Evolutionary conservation across 2,113 vertebrate species (phyloP), one percentile per base, ranked within the genome.

Genomic region (Indri indri): DNA sequence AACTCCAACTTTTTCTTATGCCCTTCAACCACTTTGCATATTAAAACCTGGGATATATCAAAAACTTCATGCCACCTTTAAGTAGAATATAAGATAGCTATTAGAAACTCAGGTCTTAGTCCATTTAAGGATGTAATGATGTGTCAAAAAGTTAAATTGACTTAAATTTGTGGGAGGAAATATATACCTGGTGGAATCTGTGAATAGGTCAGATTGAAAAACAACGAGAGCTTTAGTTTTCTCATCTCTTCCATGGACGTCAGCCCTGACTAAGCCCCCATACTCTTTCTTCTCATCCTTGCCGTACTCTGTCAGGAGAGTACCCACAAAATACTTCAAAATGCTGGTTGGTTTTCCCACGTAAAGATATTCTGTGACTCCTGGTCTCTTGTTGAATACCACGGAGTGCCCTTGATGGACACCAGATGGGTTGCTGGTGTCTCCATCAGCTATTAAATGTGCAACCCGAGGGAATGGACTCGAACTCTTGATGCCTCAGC

Each of bases 121-220:
- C 61, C 94, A 96, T 97, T 98, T 95, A 96, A 96, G 88, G 93
- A 95, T 95, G 97, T 97, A 97, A 96, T 92, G 94, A 96, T 90
- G 95, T 96, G 94, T 97, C 93, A 79, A 85, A 95, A 96, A 73
- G 76, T 90, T 86, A 96, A 92, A 95, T 71, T 88, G 90, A 96
- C 76, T 96, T 81, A 96, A 50, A 92, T 92, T 81, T 88, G 70
- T 73, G 57, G 82, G 54, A 79, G n/a, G 34, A 96, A 90, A 94
- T 71, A 34, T 40, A 68, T 81, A 50, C 2, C n/a, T 73, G 42
- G 76, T 70, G 65, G 88, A 91, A 88, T 91, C 93, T 89, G 8
- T 59, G 85, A 66, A 17, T 20, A 94, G 91, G 79, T 94, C 85
- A 80, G 30, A 22, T 52, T 65, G 34, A 13, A 40, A 89, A 91